These are phyloP conservation scores for Brachionus rubens DNA, from an alignment of 1,140 invertebrate species.

Conservation along the genomic window DNA sequence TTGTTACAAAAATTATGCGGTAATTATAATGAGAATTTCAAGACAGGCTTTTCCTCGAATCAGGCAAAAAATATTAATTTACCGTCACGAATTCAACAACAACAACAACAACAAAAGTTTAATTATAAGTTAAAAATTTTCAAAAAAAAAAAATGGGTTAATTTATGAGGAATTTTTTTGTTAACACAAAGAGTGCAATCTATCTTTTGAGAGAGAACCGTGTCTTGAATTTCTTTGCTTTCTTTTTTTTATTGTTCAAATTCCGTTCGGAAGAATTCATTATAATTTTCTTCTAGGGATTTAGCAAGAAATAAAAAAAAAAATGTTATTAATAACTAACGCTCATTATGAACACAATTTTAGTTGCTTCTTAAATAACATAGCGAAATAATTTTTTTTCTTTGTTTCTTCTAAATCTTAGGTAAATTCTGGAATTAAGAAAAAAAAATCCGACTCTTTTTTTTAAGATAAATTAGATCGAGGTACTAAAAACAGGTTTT, in stretches of 20 bases:
- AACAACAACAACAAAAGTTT: too few relatives aligned
- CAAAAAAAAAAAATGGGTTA: slow-evolving; percentile 36
- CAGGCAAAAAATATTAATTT: slow-evolving; percentile 41
- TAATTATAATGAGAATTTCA: slow-evolving; percentile 17
- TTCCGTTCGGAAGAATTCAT: slow-evolving; percentile 37
- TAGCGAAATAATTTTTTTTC: too few relatives aligned
- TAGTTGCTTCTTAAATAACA: too few relatives aligned
- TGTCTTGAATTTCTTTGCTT: slow-evolving; percentile 18
- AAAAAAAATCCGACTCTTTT: too few relatives aligned
- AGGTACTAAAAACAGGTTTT: too few relatives aligned
- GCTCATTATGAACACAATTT: too few relatives aligned
- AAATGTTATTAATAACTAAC: too few relatives aligned
- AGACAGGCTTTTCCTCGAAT: slow-evolving; percentile 25
- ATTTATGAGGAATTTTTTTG: slow-evolving; percentile 34
- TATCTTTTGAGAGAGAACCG: neutral
- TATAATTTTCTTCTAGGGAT: slow-evolving; percentile 32
- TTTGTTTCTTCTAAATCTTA: too few relatives aligned
- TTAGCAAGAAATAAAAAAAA: too few relatives aligned
- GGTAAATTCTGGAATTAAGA: too few relatives aligned
- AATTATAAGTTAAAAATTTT: slow-evolving; percentile 11
- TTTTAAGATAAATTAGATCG: too few relatives aligned
- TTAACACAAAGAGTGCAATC: neutral
- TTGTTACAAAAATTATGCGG: slow-evolving; percentile 3
- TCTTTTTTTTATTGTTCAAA: neutral
- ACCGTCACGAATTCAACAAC: slow-evolving; percentile 37